These are phyloP conservation scores for Apodemia mormo DNA, from an alignment of 2,888 invertebrate species.

Conservation along the genomic window DNA sequence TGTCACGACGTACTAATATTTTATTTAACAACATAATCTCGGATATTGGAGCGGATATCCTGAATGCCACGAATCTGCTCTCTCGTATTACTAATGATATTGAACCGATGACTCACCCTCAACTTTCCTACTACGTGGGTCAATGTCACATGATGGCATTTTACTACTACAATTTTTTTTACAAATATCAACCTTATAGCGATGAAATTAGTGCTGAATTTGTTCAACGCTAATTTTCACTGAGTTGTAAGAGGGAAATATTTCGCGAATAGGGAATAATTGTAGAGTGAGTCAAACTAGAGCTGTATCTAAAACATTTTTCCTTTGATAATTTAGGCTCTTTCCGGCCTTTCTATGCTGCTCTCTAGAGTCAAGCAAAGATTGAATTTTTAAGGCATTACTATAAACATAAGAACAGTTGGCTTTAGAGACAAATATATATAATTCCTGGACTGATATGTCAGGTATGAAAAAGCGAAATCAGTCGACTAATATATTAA, in stretches of 20 bases:
- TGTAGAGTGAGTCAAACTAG: slow-evolving; percentile 27
- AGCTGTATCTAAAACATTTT: background rate
- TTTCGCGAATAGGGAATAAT: slow-evolving; percentile 45
- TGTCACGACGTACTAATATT: background rate
- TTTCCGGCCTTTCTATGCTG: background rate
- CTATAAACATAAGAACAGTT: too few species aligned
- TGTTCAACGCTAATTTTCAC: slow-evolving; percentile 39
- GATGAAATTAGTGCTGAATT: background rate
- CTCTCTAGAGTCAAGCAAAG: too few species aligned
- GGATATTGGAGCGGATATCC: slow-evolving; percentile 9
- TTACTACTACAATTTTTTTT: slow-evolving; percentile 30
- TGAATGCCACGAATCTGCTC: background rate
- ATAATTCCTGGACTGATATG: too few species aligned
- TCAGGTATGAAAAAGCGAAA: too few species aligned
- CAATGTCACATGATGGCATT: slow-evolving; percentile 53
- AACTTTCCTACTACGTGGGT: slow-evolving; percentile 46
- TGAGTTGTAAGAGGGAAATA: slow-evolving; percentile 47
- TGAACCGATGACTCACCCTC: slow-evolving; percentile 41
- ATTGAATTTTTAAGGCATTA: too few species aligned
- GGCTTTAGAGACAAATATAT: too few species aligned
- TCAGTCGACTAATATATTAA: too few species aligned
- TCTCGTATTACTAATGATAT: slow-evolving; percentile 23
- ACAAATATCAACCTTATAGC: background rate
- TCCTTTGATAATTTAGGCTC: background rate
- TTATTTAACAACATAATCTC: slow-evolving; percentile 7